Percentiles rank a stretch among this genome's conserved stretches.
phyloP scores from a whole-genome alignment of 2,888 invertebrate genomes.

The Rhingia rostrata region DNA sequence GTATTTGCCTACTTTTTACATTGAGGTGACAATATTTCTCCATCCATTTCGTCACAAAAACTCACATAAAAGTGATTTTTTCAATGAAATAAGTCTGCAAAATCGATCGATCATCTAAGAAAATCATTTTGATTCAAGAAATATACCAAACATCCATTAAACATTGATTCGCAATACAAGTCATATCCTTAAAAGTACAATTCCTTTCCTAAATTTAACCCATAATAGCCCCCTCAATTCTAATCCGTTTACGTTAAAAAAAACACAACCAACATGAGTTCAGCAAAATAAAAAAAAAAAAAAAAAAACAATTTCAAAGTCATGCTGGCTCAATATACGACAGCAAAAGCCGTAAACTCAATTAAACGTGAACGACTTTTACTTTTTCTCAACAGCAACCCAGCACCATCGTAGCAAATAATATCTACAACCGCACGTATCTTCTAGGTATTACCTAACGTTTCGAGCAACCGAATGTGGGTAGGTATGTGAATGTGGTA shows the following conservation, averaged over 20 bases:
- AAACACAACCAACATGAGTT: neutral
- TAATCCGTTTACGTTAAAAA: conserved; percentile 16
- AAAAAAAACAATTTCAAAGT: conserved; percentile 54
- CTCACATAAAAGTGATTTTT: no score
- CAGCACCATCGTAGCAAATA: conserved; percentile 17
- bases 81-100: no score
- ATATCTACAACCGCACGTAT: conserved; percentile 12
- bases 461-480: conserved; percentile 55
- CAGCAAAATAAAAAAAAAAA: neutral
- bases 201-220: neutral
- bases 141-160: no score
- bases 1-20: no score
- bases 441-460: conserved; percentile 59
- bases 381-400: conserved; percentile 52
- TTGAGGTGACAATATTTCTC: no score
- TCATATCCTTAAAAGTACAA: neutral
- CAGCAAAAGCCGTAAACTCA: conserved; percentile 55
- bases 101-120: no score
- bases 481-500: conserved; percentile 58
- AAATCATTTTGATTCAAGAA: no score
- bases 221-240: neutral
- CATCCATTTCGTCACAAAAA: no score
- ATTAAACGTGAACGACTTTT: conserved; percentile 71
- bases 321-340: conserved; percentile 27
- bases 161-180: neutral